Conservation (phyloP, 2,888 invertebrate species). For the Tenodera sinensis region DNA sequence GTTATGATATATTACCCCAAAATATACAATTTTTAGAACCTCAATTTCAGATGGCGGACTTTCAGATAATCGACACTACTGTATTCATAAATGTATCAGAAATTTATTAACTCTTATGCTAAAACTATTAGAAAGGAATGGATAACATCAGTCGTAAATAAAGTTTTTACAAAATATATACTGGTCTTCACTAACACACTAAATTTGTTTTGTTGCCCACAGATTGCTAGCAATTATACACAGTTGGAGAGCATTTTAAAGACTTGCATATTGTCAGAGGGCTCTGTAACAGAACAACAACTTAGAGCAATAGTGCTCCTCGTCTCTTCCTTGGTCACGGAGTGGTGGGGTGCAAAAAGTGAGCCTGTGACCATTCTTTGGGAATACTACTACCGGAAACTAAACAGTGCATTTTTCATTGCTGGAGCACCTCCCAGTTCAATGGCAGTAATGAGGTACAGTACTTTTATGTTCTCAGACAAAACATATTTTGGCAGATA, state of each 20-base stretch:
- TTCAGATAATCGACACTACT: too few relatives aligned
- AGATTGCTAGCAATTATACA: slow-evolving; percentile 44
- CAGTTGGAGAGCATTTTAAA: slow-evolving; percentile 49
- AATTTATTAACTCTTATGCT: too few relatives aligned
- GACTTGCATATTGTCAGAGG: slow-evolving; percentile 45
- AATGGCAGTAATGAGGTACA: slow-evolving; percentile 43
- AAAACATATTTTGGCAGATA: too few relatives aligned
- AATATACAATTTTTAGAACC: too few relatives aligned
- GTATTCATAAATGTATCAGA: too few relatives aligned
- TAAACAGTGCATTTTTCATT: slow-evolving; percentile 53
- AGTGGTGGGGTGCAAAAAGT: slow-evolving; percentile 50
- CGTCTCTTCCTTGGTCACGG: slow-evolving; percentile 45
- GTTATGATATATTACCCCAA: too few relatives aligned
- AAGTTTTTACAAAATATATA: too few relatives aligned
- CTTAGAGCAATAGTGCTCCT: slow-evolving; percentile 47
- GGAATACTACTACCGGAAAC: slow-evolving; percentile 57
- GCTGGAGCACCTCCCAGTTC: slow-evolving; percentile 49
- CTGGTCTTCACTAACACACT: background rate
- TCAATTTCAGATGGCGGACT: too few relatives aligned
- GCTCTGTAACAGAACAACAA: slow-evolving; percentile 47
- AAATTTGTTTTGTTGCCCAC: slow-evolving; percentile 20
- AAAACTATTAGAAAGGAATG: too few relatives aligned
- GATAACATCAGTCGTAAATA: too few relatives aligned
- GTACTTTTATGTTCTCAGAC: background rate
- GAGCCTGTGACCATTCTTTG: slow-evolving; percentile 52